Percentiles rank a stretch among this genome's conserved stretches.
Evolutionary conservation across 2,888 invertebrate species (phyloP).

Genomic region (Hemistola chrysoprasaria): DNA sequence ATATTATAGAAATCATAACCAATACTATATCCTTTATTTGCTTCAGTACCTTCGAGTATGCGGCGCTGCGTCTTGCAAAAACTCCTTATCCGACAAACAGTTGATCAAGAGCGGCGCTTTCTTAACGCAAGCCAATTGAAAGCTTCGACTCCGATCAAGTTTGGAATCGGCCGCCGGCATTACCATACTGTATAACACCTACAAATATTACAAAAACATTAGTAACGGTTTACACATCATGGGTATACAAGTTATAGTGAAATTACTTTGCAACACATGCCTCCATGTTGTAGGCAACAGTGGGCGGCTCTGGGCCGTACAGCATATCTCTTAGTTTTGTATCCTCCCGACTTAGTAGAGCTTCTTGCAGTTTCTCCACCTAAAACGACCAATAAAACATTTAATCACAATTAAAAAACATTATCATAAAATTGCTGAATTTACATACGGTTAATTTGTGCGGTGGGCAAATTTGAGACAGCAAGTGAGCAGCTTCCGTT

Average conservation of each 20-base stretch:
- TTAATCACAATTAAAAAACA: neutral
- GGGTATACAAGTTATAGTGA: slow-evolving; percentile 1
- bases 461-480: slow-evolving; percentile 91
- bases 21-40: too few species aligned
- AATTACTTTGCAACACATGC: slow-evolving; percentile 37
- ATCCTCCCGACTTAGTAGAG: slow-evolving; percentile 67
- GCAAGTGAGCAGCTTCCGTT: slow-evolving; percentile 90
- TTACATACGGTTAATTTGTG: slow-evolving; percentile 83
- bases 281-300: slow-evolving; percentile 76
- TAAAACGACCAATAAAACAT: slow-evolving; percentile 24
- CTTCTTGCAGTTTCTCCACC: slow-evolving; percentile 72
- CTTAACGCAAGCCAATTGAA: slow-evolving; percentile 84
- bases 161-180: slow-evolving; percentile 94
- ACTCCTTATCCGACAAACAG: slow-evolving; percentile 74
- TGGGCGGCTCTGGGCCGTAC: slow-evolving; percentile 72
- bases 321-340: slow-evolving; percentile 69
- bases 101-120: slow-evolving; percentile 77
- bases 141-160: slow-evolving; percentile 84
- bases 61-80: slow-evolving; percentile 69
- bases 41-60: slow-evolving; percentile 76
- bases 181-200: slow-evolving; percentile 93
- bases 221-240: neutral
- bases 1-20: too few species aligned
- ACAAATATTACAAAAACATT: slow-evolving; percentile 7
- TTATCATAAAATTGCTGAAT: neutral